Base-by-base conservation (phyloP, 2,113 vertebrate genomes). In the Siniperca knerii region DNA sequence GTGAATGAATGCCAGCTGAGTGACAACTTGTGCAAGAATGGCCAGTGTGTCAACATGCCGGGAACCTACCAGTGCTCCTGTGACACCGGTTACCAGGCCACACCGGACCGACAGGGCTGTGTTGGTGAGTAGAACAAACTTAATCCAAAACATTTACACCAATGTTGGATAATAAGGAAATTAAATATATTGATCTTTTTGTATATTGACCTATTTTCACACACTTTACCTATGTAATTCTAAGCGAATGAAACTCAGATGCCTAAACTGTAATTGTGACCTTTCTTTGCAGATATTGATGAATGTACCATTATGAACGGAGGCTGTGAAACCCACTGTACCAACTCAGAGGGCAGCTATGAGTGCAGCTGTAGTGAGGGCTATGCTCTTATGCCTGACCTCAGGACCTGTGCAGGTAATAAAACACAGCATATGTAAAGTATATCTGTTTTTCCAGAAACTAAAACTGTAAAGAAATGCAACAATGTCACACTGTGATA, bases 331-430 rank as follows among this genome's bases (percentile, higher is more conserved):
- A 96, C 95, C 0, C 97, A 96, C 91, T 99, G 97, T 37, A 94
- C 97, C 82, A 99, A 99, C 95, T 98, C 97, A 0, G 96, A 99
- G 88, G 98, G 98, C 68, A 98, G 97, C 95, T 99, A 97, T 3
- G 96, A 95, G 81, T 99, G 97, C 91, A 96, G 97, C 95, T 99
- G 98, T 20, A 95, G 96, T 0, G 97, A 96, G 3, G 97, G 98
- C 52, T 98, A 98, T 0, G 97, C 95, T 0, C 93, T 98, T 29
- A 97, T 98, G 97, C 97, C 97, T 0, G 96, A 98, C 84, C 96
- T 97, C 90, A 95, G 97, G 69, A 97, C 96, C 0, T 99, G 98
- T 33, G 88, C 97, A 92, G 98, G 97, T 99, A 89, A 93, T 8
- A 77, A 16, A 1, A 42, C 16, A 44, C 75, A 54, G 18, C 1